A percentile compares a stretch with the other conserved stretches of the same genome.
Conservation (phyloP, 2,888 invertebrate genomes). For the Eudasyphora cyanicolor region DNA sequence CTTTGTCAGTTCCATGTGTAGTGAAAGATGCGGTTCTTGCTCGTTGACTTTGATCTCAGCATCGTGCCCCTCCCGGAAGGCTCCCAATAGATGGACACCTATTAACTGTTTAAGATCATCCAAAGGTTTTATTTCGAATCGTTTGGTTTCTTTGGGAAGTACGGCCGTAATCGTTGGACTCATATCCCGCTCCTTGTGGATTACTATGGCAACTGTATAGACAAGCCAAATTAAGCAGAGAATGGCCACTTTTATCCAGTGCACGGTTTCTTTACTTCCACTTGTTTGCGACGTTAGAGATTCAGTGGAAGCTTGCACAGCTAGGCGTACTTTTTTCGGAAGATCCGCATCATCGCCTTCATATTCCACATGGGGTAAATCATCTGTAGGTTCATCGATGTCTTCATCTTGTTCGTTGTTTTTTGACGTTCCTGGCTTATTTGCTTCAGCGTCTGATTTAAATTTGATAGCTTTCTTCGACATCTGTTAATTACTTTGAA, state of each 20-base stretch:
- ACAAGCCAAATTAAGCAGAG: constrained; percentile 83
- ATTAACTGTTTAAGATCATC: not conserved
- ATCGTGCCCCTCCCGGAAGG: constrained; percentile 46
- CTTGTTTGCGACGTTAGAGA: not conserved
- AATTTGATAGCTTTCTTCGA: not conserved
- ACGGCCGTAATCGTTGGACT: constrained; percentile 83
- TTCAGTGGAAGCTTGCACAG: constrained; percentile 12
- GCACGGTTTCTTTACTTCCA: not conserved
- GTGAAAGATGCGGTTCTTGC: constrained; percentile 18
- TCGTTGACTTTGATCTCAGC: not conserved
- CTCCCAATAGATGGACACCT: constrained; percentile 45
- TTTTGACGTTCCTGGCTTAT: not conserved
- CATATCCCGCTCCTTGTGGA: constrained; percentile 84
- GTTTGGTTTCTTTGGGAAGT: constrained; percentile 32
- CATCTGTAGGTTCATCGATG: constrained; percentile 37
- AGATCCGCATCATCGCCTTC: constrained; percentile 37
- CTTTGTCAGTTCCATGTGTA: constrained; percentile 27
- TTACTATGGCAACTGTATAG: constrained; percentile 84
- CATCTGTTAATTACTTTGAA: not conserved
- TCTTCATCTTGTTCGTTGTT: not conserved
- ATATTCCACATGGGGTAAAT: constrained; percentile 39
- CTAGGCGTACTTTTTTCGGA: constrained; percentile 28
- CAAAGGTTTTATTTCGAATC: not conserved
- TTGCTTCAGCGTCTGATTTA: not conserved
- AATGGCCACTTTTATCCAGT: constrained; percentile 77